Evolutionary conservation across 2,797 vertebrate species (phyloP), one percentile per base, ranked within the genome.

Genomic region (Peromyscus nudipes): DNA sequence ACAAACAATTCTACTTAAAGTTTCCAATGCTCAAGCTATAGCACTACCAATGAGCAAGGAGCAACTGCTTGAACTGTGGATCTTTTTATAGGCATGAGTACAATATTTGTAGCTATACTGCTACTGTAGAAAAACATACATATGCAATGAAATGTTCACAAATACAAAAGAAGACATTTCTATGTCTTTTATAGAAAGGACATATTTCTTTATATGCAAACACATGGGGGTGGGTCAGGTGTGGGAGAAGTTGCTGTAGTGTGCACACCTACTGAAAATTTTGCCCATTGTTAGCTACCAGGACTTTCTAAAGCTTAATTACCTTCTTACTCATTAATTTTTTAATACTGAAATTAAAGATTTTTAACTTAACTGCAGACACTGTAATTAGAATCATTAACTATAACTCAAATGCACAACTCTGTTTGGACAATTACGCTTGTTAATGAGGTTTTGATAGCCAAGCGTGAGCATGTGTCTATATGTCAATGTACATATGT

Each of bases 361-460:
- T 95, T 97, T 95, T 89, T 80, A 76, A 96, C 67, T 96, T 95
- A 82, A 95, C 81, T 46, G 25, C 1, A 97, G 83, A 94, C 52
- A 5, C 6, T 96, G 75, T 91, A 97, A 98, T 98, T 98, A 97
- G 16, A 60, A 91, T 64, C 12, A 97, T 95, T 87, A 96, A 96
- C 82, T 76, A 87, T 31, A 94, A 95, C 94, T 97, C 97, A 97
- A 83, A 88, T 65, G 23, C 89, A 40, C n/a, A 97, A 87, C 14
- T 94, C 49, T 96, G 69, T 82, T 89, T 89, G 88, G 84, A 97
- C 95, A 98, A 97, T 96, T 88, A 89, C n/a, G 62, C 71, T 84
- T 43, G 79, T 16, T 97, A 97, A 93, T 93, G 80, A 79, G 91
- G 96, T 67, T 96, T 25, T 96, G 34, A 90, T 37, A 67, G 37